A percentile compares a stretch with the other conserved stretches of the same genome.
These are phyloP conservation scores for Adelges cooleyi DNA, from an alignment of 1,140 invertebrate genomes.

Conservation along the genomic window DNA sequence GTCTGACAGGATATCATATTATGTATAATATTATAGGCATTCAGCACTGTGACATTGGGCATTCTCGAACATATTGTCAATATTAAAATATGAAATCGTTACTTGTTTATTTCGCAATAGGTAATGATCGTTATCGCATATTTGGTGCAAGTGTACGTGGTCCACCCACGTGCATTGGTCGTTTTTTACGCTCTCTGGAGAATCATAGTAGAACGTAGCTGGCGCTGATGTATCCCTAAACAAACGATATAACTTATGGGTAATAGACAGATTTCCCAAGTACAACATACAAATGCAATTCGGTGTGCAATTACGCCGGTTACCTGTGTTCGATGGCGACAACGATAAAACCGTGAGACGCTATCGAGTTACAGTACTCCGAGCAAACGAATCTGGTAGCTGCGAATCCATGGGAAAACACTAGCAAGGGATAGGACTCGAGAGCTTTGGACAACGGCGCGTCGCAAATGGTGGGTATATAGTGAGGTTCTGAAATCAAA, in stretches of 20 bases:
- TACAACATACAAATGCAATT: no score
- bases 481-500: conserved; percentile 8
- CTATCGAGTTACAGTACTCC: conserved; percentile 47
- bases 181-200: conserved; percentile 35
- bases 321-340: conserved; percentile 53
- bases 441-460: conserved; percentile 36
- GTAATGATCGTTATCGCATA: background rate
- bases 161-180: conserved; percentile 36
- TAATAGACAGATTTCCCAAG: background rate
- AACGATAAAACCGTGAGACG: conserved; percentile 54
- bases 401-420: conserved; percentile 57
- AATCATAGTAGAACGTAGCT: conserved; percentile 43
- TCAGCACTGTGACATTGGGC: no score
- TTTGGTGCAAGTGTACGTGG: conserved; percentile 34
- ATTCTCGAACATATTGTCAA: no score
- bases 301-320: background rate
- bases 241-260: background rate
- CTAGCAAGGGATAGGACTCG: conserved; percentile 46
- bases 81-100: no score
- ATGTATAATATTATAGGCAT: no score
- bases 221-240: conserved; percentile 45
- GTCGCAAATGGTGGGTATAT: conserved; percentile 47
- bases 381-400: conserved; percentile 50
- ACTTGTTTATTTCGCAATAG: conserved; percentile 20
- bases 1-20: no score